Evolutionary conservation across 2,888 invertebrate species (phyloP).

Genomic region (Polydrusus pterygomalis): DNA sequence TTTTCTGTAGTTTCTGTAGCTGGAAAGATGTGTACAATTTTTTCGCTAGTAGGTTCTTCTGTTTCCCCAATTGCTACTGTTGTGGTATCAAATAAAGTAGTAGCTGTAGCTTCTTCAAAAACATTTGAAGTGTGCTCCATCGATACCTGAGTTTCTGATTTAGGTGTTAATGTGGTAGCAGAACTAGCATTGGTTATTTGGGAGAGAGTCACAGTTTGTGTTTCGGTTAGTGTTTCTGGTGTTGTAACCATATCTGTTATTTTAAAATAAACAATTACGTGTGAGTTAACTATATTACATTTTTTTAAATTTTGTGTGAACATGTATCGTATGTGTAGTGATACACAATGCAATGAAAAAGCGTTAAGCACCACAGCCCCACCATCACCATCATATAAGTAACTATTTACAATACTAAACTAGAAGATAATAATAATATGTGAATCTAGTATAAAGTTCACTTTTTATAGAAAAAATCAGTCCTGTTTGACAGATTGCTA

Average conservation of each 20-base stretch:
- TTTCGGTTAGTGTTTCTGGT: slow-evolving; percentile 71
- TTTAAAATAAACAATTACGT: slow-evolving; percentile 67
- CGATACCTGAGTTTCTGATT: slow-evolving; percentile 59
- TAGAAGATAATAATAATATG: slow-evolving; percentile 53
- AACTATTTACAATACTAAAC: slow-evolving; percentile 50
- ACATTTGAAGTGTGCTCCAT: slow-evolving; percentile 50
- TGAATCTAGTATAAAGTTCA: slow-evolving; percentile 62
- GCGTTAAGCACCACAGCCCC: slow-evolving; percentile 55
- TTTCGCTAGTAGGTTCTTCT: slow-evolving; percentile 53
- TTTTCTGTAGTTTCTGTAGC: slow-evolving; percentile 58
- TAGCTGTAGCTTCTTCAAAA: slow-evolving; percentile 36
- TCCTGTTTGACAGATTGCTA: slow-evolving; percentile 62
- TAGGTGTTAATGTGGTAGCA: slow-evolving; percentile 65
- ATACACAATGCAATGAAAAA: slow-evolving; percentile 60
- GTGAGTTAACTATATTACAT: slow-evolving; percentile 62
- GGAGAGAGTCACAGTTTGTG: slow-evolving; percentile 65
- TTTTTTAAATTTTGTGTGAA: slow-evolving; percentile 54
- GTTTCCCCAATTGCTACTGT: slow-evolving; percentile 26
- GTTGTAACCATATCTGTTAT: slow-evolving; percentile 72
- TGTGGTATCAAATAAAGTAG: slow-evolving; percentile 43
- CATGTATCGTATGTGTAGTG: slow-evolving; percentile 57
- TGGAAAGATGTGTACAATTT: slow-evolving; percentile 59
- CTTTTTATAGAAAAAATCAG: slow-evolving; percentile 59
- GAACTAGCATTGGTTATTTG: slow-evolving; percentile 66
- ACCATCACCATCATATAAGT: slow-evolving; percentile 54